Conservation (phyloP, 1,140 invertebrate genomes). For the Agrilus planipennis region DNA sequence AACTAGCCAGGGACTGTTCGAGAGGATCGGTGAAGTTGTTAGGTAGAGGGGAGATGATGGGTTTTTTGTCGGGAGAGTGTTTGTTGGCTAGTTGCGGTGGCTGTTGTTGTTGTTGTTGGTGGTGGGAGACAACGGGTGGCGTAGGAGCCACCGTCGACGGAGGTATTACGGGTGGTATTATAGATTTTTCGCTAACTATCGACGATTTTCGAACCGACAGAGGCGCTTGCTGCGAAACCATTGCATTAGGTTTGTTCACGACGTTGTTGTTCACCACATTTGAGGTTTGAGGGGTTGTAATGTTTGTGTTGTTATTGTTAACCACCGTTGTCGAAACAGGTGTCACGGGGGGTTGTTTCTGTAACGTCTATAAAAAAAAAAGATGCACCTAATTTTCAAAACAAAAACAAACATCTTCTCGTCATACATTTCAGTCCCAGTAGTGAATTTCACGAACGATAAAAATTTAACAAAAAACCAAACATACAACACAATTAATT, state of each 20-base stretch:
- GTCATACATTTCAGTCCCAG: no score
- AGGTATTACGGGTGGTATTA: background rate
- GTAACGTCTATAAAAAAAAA: conserved; percentile 7
- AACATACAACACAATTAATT: background rate
- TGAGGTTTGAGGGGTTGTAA: conserved; percentile 7
- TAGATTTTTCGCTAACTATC: background rate
- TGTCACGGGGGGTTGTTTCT: conserved; percentile 8
- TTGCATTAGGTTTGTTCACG: no score
- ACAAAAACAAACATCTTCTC: no score
- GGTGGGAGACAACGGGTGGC: conserved; percentile 12
- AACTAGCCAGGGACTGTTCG: conserved; percentile 49
- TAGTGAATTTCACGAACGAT: no score
- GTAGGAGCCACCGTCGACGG: conserved; percentile 8
- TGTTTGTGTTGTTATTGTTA: conserved; percentile 10
- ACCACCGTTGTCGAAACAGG: conserved; percentile 9
- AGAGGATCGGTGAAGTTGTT: conserved; percentile 45
- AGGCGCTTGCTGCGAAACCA: conserved; percentile 1
- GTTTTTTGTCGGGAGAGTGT: conserved; percentile 29
- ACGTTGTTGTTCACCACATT: no score
- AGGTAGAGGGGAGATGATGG: conserved; percentile 24
- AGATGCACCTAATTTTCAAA: background rate
- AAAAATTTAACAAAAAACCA: no score
- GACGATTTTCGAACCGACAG: conserved; percentile 8
- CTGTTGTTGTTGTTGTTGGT: conserved; percentile 26
- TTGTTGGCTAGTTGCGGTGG: conserved; percentile 31